These are phyloP conservation scores for Acronicta leporina DNA, from an alignment of 2,888 invertebrate species.

Conservation along the genomic window DNA sequence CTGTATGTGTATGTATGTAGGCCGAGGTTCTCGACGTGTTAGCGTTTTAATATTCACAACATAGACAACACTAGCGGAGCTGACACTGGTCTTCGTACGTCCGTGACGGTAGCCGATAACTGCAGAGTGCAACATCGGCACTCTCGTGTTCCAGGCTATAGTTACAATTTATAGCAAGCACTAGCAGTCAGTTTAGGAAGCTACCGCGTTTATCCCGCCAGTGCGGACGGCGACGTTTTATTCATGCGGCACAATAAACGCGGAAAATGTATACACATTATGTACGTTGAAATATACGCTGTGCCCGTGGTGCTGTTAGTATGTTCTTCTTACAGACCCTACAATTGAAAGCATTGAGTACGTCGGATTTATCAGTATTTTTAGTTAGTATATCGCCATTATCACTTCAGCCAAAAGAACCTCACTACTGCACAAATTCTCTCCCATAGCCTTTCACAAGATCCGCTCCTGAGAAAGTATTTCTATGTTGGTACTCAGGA, in stretches of 20 bases:
- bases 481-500: no score
- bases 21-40: conserved; percentile 9
- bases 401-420: no score
- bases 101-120: conserved; percentile 11
- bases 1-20: no score
- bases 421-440: no score
- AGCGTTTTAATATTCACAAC: conserved; percentile 11
- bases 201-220: conserved; percentile 9
- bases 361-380: no score
- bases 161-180: conserved; percentile 28
- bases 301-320: not conserved
- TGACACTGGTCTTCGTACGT: not conserved
- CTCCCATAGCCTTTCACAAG: no score
- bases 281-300: conserved; percentile 7
- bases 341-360: no score
- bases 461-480: no score
- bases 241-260: conserved; percentile 16
- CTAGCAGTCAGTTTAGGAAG: conserved; percentile 41
- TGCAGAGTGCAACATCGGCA: conserved; percentile 28
- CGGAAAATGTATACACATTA: conserved; percentile 2
- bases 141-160: conserved; percentile 2
- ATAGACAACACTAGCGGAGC: not conserved
- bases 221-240: conserved; percentile 13
- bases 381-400: no score
- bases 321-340: no score